Evolutionary conservation across 2,888 invertebrate species (phyloP).

Genomic region (Trichopoda pennipes): DNA sequence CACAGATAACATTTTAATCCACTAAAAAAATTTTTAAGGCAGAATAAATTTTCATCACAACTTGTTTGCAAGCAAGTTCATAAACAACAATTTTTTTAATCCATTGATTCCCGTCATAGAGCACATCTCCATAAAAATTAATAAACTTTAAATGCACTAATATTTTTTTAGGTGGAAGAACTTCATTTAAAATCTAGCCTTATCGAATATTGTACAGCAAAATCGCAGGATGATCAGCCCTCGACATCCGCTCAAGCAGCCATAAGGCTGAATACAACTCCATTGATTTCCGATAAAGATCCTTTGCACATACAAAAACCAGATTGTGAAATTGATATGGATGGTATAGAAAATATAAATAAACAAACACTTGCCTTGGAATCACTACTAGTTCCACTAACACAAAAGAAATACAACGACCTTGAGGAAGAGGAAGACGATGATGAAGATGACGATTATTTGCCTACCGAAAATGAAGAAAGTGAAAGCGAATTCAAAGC

Average conservation of each 20-base stretch:
- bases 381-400: constrained; percentile 56
- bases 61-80: too few relatives aligned
- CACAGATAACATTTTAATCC: too few relatives aligned
- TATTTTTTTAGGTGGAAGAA: constrained; percentile 59
- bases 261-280: background rate
- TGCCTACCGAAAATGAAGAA: constrained; percentile 21
- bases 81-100: too few relatives aligned
- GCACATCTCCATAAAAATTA: too few relatives aligned
- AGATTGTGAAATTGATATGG: constrained; percentile 18
- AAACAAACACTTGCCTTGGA: constrained; percentile 57
- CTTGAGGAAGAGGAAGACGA: constrained; percentile 60
- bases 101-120: too few relatives aligned
- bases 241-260: constrained; percentile 55
- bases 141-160: too few relatives aligned
- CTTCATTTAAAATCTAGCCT: constrained; percentile 57
- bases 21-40: too few relatives aligned
- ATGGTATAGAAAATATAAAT: constrained; percentile 58
- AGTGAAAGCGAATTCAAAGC: constrained; percentile 4
- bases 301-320: background rate
- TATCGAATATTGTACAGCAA: constrained; percentile 33
- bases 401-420: constrained; percentile 4
- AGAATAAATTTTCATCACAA: too few relatives aligned
- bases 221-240: constrained; percentile 33
- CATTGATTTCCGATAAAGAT: background rate
- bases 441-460: constrained; percentile 27